A percentile compares a stretch with the other conserved stretches of the same genome.
phyloP scores from a whole-genome alignment of 1,140 invertebrate genomes.

The Hypothenemus hampei region DNA sequence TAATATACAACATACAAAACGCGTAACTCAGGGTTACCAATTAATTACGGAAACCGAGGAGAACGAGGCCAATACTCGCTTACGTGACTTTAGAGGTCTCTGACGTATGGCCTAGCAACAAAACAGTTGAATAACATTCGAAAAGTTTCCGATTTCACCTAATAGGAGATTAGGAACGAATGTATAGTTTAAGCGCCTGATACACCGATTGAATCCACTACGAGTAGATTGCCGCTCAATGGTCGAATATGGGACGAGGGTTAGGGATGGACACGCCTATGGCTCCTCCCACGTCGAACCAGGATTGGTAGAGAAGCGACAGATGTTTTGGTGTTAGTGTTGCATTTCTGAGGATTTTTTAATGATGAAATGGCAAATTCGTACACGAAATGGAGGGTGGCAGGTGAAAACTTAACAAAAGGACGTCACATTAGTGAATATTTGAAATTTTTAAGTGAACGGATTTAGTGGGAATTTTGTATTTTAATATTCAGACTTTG shows the following conservation, averaged over 20 bases:
- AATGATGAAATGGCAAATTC: constrained; percentile 25
- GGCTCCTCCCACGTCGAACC: background rate
- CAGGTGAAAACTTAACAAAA: constrained; percentile 4
- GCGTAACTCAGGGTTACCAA: constrained; percentile 26
- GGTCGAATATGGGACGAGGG: constrained; percentile 2
- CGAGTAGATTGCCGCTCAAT: background rate
- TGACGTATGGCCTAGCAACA: constrained; percentile 30
- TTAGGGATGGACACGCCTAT: constrained; percentile 1
- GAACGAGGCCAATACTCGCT: constrained; percentile 26
- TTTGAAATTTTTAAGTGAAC: too few species aligned
- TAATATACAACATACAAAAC: constrained; percentile 17
- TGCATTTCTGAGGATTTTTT: constrained; percentile 22
- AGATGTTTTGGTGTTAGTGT: constrained; percentile 22
- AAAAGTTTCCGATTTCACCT: constrained; percentile 13
- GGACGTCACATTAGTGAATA: background rate
- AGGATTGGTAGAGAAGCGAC: constrained; percentile 21
- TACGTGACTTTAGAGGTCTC: constrained; percentile 15
- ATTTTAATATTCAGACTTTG: too few species aligned
- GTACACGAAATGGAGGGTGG: constrained; percentile 15
- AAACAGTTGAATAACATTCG: constrained; percentile 31
- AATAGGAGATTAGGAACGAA: constrained; percentile 14
- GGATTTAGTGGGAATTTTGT: background rate
- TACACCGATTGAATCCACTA: background rate
- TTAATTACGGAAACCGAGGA: constrained; percentile 25
- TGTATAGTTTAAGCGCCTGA: background rate